These are phyloP conservation scores for Fistularia tabacaria DNA, from an alignment of 2,797 vertebrate genomes.

Conservation along the genomic window DNA sequence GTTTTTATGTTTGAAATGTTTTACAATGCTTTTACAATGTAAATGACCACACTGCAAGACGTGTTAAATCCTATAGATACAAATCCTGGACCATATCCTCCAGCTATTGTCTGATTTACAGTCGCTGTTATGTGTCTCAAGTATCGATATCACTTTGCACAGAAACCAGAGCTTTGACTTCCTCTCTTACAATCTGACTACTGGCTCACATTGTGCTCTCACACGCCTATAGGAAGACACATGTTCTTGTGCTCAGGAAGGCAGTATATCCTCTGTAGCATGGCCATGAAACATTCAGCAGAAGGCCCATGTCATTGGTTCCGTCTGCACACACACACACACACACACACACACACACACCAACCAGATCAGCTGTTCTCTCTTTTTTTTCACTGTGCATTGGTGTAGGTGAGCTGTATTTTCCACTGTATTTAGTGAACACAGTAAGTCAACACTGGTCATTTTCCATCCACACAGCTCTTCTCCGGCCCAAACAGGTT, in stretches of 20 bases:
- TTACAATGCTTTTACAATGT: too few relatives aligned
- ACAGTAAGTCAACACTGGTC: too few relatives aligned
- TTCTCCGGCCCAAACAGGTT: background rate
- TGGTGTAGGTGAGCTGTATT: conserved; percentile 27
- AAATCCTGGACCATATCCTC: too few relatives aligned
- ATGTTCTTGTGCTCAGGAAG: background rate
- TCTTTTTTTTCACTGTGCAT: conserved; percentile 3
- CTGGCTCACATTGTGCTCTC: conserved; percentile 21
- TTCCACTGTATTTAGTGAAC: conserved; percentile 28
- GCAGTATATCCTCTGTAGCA: conserved; percentile 13
- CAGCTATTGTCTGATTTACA: background rate
- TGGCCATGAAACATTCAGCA: conserved; percentile 56
- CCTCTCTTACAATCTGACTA: conserved; percentile 59
- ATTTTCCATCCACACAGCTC: background rate
- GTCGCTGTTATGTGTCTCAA: conserved; percentile 1
- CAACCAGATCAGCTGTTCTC: too few relatives aligned
- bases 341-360: too few relatives aligned
- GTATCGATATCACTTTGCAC: conserved; percentile 46
- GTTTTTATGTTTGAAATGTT: too few relatives aligned
- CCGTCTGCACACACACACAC: too few relatives aligned
- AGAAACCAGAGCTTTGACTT: conserved; percentile 62
- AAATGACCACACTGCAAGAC: too few relatives aligned
- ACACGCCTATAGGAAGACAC: background rate
- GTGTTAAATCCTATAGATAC: too few relatives aligned
- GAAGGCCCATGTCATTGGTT: conserved; percentile 25